Conservation (phyloP, 2,113 vertebrate genomes). For the Sphyrna mokarran region DNA sequence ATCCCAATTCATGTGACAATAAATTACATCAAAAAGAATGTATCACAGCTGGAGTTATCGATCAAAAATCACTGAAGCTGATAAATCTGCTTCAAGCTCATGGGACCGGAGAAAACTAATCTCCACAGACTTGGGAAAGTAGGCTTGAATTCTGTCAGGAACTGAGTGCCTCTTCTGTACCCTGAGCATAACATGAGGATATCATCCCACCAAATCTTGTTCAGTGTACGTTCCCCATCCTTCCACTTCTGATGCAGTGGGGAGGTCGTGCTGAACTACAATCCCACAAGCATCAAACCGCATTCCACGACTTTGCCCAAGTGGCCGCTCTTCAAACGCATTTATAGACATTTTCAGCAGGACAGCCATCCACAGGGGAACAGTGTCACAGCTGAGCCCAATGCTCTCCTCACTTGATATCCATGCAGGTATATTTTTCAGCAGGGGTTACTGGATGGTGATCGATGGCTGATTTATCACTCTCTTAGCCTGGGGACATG, state of each 20-base stretch:
- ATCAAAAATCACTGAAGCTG: background rate
- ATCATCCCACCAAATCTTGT: background rate
- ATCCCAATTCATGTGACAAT: no score
- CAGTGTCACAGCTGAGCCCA: background rate
- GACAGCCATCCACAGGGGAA: background rate
- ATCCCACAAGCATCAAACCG: background rate
- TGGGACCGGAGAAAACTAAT: background rate
- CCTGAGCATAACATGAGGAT: background rate
- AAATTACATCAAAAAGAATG: background rate
- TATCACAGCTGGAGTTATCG: background rate
- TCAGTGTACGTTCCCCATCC: background rate
- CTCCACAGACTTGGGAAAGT: background rate
- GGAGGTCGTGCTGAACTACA: background rate
- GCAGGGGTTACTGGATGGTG: constrained; percentile 2
- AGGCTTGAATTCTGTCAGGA: background rate
- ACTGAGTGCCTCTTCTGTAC: background rate
- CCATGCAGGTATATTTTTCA: constrained; percentile 24
- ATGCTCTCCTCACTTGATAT: background rate
- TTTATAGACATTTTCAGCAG: constrained; percentile 10
- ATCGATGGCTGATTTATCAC: constrained; percentile 34
- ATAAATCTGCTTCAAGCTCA: background rate
- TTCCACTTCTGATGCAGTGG: background rate
- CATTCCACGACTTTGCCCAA: background rate
- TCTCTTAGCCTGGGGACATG: constrained; percentile 13
- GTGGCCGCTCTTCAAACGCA: background rate